A percentile compares a stretch with the other conserved stretches of the same genome.
These are phyloP conservation scores for Parazoanthus darwini DNA, from an alignment of 92 coral and sea anemone species.

Conservation along the genomic window DNA sequence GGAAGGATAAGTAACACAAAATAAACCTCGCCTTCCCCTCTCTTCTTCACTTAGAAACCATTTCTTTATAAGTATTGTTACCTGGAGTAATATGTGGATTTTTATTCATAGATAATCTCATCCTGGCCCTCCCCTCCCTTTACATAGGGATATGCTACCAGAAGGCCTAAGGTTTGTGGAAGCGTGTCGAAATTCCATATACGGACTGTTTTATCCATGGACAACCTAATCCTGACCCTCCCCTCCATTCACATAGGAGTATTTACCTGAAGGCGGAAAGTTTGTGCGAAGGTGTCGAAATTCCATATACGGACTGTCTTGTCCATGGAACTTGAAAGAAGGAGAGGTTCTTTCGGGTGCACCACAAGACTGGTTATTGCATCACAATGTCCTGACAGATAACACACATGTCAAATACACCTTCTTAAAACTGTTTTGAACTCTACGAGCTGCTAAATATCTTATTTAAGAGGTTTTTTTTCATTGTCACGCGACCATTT, in stretches of 20 bases:
- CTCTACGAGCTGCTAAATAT: too few species aligned
- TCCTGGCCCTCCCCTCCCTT: too few species aligned
- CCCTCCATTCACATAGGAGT: background rate
- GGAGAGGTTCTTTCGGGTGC: conserved; percentile 70
- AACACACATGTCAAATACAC: background rate
- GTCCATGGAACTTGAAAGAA: conserved; percentile 91
- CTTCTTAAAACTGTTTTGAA: background rate
- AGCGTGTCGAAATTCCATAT: conserved; percentile 92
- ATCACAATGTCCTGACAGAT: conserved; percentile 78
- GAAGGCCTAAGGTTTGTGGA: conserved; percentile 80
- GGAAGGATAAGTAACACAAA: too few species aligned
- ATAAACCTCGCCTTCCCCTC: too few species aligned
- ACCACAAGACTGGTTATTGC: conserved; percentile 89
- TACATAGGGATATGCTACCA: background rate
- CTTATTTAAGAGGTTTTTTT: too few species aligned
- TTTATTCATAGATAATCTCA: too few species aligned
- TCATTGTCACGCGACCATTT: too few species aligned
- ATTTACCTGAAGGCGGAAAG: conserved; percentile 66
- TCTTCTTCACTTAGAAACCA: too few species aligned
- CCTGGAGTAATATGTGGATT: conserved; percentile 56
- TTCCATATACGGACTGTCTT: conserved; percentile 94
- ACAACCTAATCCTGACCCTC: background rate
- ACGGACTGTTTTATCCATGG: conserved; percentile 90
- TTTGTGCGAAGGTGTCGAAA: conserved; percentile 88
- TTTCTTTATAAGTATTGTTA: background rate